Evolutionary conservation across 2,888 invertebrate species (phyloP), one percentile per base, ranked within the genome.

Genomic region (Dorcus hopei): DNA sequence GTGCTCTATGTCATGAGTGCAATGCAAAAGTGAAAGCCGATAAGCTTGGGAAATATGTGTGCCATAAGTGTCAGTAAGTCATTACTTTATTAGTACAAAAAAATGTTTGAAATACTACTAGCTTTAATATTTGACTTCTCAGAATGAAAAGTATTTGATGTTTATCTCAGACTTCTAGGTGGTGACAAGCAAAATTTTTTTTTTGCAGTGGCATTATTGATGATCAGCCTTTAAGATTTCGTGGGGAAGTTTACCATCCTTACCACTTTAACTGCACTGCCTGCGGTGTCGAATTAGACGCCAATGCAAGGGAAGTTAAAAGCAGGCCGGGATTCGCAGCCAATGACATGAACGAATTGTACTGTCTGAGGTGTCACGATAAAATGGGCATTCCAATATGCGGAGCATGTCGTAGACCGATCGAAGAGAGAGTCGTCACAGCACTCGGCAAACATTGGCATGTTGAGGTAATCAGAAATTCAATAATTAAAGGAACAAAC

Each of bases 381-480:
- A 97, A 98, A 82, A 98, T 99, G 97, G 98, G 98, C 33, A 97
- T 99, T 65, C 98, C 99, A n/a, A 99, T 99, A 69, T 99, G 99
- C 79, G 99, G 98, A 38, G 99, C 99, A 52, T 99, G 99, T 77
- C 90, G 98, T 52, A 89, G 98, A 33, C 99, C 99, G 1, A 98
- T 99, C 67, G 99, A 99, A 79, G 99, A 99, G 78, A 85, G 99
- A 60, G 97, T 99, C 33, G 97, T 99, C 8, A 98, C 98, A 38
- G 99, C 99, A 9, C 82, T 99, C 33, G 99, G 97, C 33, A 97
- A 97, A 80, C 94, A 97, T 76, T 97, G 97, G 97, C 97, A 98
- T 78, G 97, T 97, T 26, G 97, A 97, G 85, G 91, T 91, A 77
- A 67, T 52, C 61, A 52, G 7, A 33, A 33, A 33, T 6, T 6